Conservation (phyloP, 1,140 invertebrate genomes). For the Amyelois transitella region DNA sequence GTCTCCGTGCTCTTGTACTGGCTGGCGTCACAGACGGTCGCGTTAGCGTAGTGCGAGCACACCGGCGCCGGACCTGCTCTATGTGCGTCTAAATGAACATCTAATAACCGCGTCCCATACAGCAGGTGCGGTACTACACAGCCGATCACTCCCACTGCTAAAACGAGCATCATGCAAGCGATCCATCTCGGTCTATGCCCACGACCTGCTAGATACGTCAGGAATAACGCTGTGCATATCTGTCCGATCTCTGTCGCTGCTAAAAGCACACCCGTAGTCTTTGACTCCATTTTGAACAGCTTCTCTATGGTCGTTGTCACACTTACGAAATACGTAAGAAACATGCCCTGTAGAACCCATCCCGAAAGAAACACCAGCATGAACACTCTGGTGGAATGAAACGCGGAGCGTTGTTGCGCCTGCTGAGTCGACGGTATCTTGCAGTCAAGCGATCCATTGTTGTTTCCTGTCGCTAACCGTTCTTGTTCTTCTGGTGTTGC, state of each 20-base stretch:
- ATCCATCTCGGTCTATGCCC: slow-evolving; percentile 98
- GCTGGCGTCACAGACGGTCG: slow-evolving; percentile 41
- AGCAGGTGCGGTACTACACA: slow-evolving; percentile 90
- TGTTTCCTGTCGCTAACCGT: slow-evolving; percentile 63
- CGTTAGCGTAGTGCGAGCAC: slow-evolving; percentile 33
- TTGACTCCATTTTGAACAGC: slow-evolving; percentile 95
- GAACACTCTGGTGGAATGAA: slow-evolving; percentile 93
- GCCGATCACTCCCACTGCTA: slow-evolving; percentile 89
- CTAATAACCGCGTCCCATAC: slow-evolving; percentile 83
- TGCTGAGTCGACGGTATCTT: slow-evolving; percentile 39
- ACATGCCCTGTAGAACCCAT: slow-evolving; percentile 95
- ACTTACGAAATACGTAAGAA: slow-evolving; percentile 96
- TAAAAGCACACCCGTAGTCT: slow-evolving; percentile 94
- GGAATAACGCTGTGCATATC: slow-evolving; percentile 88
- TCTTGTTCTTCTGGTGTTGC: slow-evolving; percentile 67
- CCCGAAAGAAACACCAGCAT: slow-evolving; percentile 90
- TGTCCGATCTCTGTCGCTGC: slow-evolving; percentile 97
- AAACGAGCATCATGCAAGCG: slow-evolving; percentile 92
- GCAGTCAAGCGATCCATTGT: slow-evolving; percentile 66
- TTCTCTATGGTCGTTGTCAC: slow-evolving; percentile 98
- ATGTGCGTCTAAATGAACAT: slow-evolving; percentile 77
- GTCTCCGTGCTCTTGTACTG: slow-evolving; percentile 68
- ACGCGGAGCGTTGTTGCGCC: slow-evolving; percentile 56
- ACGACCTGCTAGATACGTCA: slow-evolving; percentile 95
- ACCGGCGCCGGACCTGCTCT: slow-evolving; percentile 62